Base-by-base conservation (phyloP, 2,888 invertebrate genomes). In the Choristoneura rosaceana region DNA sequence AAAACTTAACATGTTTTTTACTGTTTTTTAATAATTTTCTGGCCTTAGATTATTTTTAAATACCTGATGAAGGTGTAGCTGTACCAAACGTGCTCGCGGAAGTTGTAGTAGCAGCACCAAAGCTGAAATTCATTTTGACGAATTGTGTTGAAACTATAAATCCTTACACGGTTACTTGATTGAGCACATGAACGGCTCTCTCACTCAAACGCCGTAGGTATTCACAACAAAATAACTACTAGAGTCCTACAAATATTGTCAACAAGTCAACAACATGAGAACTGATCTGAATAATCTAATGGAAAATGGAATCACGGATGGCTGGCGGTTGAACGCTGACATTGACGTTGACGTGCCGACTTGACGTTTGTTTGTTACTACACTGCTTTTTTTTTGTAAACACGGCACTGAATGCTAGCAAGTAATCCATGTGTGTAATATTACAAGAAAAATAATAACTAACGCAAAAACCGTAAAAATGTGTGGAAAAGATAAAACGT, bases 71-170 rank as follows among this genome's bases (percentile, higher is more conserved):
- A 41, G 87, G 81, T 17, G 91, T 86, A 33, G 86, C 76, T 45
- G 90, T 88, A 43, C 92, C 90, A 75, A 93, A 93, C 4, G 90
- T 85, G 80, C 80, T 80, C 15, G 80, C 86, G 4, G 90, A 63
- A 7, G 91, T 90, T 14, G 93, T 91, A 33, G 89, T 85, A 12
- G 87, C 73, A 12, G 84, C 77, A 70, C 90, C 88, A 69, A 92
- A 91, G 69, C 75, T 82, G 73, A 87, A 90, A 87, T 83, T 92
- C 92, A 92, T 92, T 25, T 63, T 75, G 45, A 10, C 55, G 10
- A 55, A 38, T 9, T 33, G 7, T 41, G 43, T 50, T 9, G 7
- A 43, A 63, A 43, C 4, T 34, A 50, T 3, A 17, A 69, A 45
- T 69, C 10, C 5, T n/a, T 7, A 3, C 4, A n/a, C 10, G 9